Conservation (phyloP, 2,797 vertebrate species). For the Erethizon dorsatum region DNA sequence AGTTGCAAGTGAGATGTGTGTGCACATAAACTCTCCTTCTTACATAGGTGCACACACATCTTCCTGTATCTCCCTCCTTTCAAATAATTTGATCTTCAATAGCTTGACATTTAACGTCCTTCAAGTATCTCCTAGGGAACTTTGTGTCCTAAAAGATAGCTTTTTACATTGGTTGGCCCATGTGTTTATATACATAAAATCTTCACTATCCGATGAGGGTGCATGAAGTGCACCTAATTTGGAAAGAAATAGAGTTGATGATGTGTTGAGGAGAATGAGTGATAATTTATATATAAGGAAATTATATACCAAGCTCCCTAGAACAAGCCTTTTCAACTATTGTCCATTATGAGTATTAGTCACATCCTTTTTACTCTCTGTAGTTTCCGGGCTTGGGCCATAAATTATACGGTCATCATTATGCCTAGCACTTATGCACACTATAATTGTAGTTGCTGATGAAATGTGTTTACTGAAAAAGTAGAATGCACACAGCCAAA, state of each 20-base stretch:
- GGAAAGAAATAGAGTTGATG: neutral
- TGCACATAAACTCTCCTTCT: neutral
- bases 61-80: neutral
- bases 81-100: conserved; percentile 63
- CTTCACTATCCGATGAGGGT: neutral
- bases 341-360: conserved; percentile 4
- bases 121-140: neutral
- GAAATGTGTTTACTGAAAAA: neutral
- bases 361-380: conserved; percentile 5
- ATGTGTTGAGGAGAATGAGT: neutral
- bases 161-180: neutral
- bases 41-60: neutral
- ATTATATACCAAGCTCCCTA: neutral
- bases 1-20: neutral
- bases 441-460: neutral
- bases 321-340: neutral
- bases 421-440: neutral
- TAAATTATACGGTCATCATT: conserved; percentile 15
- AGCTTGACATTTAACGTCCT: neutral
- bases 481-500: neutral
- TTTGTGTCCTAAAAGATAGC: neutral
- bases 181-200: conserved; percentile 36
- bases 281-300: neutral
- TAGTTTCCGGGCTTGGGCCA: neutral
- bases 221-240: neutral